Conservation (phyloP, 2,797 vertebrate genomes). For the Ammospiza maritima region DNA sequence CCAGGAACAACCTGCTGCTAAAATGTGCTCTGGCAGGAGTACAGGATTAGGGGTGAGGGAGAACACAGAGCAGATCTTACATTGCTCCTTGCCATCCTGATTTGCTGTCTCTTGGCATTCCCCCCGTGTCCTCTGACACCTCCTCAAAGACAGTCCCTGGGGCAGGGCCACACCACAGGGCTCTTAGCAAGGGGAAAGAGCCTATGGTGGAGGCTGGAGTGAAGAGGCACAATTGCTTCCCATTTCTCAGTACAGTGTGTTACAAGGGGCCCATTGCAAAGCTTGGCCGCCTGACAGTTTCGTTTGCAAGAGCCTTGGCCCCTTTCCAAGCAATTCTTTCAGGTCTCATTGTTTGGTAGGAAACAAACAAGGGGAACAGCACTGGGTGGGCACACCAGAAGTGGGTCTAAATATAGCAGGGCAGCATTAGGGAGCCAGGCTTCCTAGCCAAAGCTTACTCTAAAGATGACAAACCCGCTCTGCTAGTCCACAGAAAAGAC, state of each 20-base stretch:
- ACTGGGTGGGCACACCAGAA: slow-evolving; percentile 72
- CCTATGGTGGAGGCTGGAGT: neutral
- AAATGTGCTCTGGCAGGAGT: neutral
- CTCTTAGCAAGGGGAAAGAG: neutral
- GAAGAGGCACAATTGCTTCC: slow-evolving; percentile 4
- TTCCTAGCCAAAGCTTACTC: slow-evolving; percentile 21
- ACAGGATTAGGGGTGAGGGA: slow-evolving; percentile 33
- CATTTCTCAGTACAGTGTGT: slow-evolving; percentile 47
- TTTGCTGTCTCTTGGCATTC: neutral
- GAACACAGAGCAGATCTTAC: slow-evolving; percentile 24
- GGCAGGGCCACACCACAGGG: neutral
- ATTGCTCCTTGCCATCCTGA: neutral
- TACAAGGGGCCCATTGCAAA: slow-evolving; percentile 17
- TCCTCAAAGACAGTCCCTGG: neutral
- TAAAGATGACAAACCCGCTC: slow-evolving; percentile 3
- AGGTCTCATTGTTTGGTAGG: slow-evolving; percentile 75
- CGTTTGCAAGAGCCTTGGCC: slow-evolving; percentile 28
- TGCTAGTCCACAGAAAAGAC: neutral
- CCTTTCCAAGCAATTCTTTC: slow-evolving; percentile 74
- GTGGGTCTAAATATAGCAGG: slow-evolving; percentile 69
- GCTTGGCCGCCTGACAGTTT: slow-evolving; percentile 55
- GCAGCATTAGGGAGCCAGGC: slow-evolving; percentile 54
- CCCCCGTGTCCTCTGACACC: neutral
- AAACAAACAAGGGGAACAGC: slow-evolving; percentile 75
- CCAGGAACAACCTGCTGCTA: slow-evolving; percentile 50